Evolutionary conservation across 2,113 vertebrate genomes (phyloP), one percentile per base, ranked within the genome.

Genomic region (Sisor rabdophorus): DNA sequence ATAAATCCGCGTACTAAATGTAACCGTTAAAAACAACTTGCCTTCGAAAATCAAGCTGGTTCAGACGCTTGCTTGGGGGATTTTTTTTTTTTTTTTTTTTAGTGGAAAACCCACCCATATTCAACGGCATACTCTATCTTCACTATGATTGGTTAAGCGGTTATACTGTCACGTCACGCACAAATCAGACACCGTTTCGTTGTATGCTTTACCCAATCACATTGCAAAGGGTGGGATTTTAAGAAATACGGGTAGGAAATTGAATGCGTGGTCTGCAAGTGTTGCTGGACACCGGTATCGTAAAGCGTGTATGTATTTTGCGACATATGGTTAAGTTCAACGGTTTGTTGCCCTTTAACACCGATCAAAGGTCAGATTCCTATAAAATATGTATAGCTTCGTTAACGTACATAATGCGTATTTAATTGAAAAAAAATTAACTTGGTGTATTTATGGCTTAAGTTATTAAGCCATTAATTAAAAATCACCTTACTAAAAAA

Each of bases 221-320:
- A 50, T 24, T 0, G 12, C 6, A 52, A 4, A 5, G 16, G 72
- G 72, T 22, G 58, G 72, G 72, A 72, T 30, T 61, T 61, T 11
- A 3, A n/a, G 2, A 0, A 74, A 74, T 61, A 52, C 44, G 16
- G 56, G 72, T 74, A 48, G 26, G 26, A 7, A 28, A 16, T 61
- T 3, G 1, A 30, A 26, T 17, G 8, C 0, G 5, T 15, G 16
- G 13, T 2, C 12, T 22, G 20, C 52, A 22, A 11, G 20, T 36
- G 53, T 20, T 50, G 47, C 65, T 30, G 47, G 48, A 72, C 56
- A 78, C 78, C 78, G 75, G 80, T 79, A 82, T 53, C 75, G 75
- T 79, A 80, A 80, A 80, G 68, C 52, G 71, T n/a, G 13, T 15
- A 16, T n/a, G 12, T 19, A 24, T 61, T 73, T 74, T 61, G 44